phyloP scores from a whole-genome alignment of 2,113 vertebrate genomes.

The Lethenteron reissneri region DNA sequence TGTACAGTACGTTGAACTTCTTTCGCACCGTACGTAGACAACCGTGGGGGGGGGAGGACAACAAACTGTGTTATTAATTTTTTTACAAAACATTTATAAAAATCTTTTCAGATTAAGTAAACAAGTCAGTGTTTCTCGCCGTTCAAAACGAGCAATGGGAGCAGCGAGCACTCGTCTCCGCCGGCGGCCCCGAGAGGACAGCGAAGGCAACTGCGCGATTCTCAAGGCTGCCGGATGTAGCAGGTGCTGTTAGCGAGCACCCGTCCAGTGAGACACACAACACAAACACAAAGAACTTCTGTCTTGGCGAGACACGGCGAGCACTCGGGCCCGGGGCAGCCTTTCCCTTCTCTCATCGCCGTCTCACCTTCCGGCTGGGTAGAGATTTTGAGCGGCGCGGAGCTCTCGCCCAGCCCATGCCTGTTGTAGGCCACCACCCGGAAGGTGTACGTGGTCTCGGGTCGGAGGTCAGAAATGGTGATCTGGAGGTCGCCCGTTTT shows the following conservation, averaged over 20 bases:
- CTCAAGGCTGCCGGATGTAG: not conserved
- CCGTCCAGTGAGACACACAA: not conserved
- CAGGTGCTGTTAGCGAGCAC: not conserved
- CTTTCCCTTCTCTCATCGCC: too few relatives aligned
- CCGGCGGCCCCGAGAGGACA: not conserved
- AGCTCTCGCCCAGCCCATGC: conserved; percentile 69
- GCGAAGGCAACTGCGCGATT: not conserved
- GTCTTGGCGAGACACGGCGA: not conserved
- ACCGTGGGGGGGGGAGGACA: too few relatives aligned
- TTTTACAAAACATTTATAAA: too few relatives aligned
- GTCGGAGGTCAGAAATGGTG: conserved; percentile 78
- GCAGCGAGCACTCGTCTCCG: too few relatives aligned
- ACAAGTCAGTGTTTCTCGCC: too few relatives aligned
- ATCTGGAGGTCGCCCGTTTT: conserved; percentile 71
- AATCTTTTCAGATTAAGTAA: too few relatives aligned
- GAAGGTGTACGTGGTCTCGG: conserved; percentile 69
- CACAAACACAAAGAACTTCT: not conserved
- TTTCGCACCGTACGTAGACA: too few relatives aligned
- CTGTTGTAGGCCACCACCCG: conserved; percentile 63
- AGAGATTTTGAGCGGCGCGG: conserved; percentile 45
- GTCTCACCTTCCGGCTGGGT: conserved; percentile 77
- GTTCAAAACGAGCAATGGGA: too few relatives aligned
- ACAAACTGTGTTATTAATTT: too few relatives aligned
- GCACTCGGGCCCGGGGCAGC: too few relatives aligned
- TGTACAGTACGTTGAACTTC: too few relatives aligned